Evolutionary conservation across 2,113 vertebrate species (phyloP).

Genomic region (Charadrius vociferus): DNA sequence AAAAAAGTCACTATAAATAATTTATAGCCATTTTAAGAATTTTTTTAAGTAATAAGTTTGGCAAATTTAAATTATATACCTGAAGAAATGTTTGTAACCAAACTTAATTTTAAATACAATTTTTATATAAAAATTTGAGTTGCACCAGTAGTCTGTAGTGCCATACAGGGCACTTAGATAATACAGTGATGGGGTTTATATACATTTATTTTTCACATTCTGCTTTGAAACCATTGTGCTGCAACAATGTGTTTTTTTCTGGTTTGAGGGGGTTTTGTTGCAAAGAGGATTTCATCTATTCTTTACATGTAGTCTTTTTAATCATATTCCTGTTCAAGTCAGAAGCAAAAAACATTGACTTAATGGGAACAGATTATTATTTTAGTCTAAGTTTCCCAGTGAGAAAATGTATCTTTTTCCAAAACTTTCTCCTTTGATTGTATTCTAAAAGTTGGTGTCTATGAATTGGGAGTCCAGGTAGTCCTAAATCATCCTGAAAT

Average conservation of each 20-base stretch:
- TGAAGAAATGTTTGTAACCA: conserved; percentile 38
- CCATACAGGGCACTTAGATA: conserved; percentile 1
- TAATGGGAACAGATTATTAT: conserved; percentile 39
- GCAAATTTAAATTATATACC: conserved; percentile 21
- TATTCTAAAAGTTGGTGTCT: background rate
- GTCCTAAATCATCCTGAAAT: background rate
- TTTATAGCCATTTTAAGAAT: background rate
- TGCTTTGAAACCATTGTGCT: conserved; percentile 15
- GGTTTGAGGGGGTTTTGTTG: background rate
- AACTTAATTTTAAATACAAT: background rate
- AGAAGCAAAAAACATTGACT: conserved; percentile 15
- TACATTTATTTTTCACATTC: background rate
- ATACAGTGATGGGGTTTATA: background rate
- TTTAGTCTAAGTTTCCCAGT: background rate
- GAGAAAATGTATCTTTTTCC: background rate
- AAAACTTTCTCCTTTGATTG: background rate
- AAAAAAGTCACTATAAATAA: conserved; percentile 9
- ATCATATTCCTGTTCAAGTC: conserved; percentile 1
- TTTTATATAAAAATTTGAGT: background rate
- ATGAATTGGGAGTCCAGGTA: background rate
- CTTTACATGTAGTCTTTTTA: conserved; percentile 9
- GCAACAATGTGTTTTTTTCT: background rate
- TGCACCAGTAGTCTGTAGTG: background rate
- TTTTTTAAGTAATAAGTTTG: background rate
- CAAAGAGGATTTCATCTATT: background rate